Percentiles rank a stretch among this genome's conserved stretches.
Evolutionary conservation across 2,797 vertebrate species (phyloP).

Genomic region (Falco naumanni): DNA sequence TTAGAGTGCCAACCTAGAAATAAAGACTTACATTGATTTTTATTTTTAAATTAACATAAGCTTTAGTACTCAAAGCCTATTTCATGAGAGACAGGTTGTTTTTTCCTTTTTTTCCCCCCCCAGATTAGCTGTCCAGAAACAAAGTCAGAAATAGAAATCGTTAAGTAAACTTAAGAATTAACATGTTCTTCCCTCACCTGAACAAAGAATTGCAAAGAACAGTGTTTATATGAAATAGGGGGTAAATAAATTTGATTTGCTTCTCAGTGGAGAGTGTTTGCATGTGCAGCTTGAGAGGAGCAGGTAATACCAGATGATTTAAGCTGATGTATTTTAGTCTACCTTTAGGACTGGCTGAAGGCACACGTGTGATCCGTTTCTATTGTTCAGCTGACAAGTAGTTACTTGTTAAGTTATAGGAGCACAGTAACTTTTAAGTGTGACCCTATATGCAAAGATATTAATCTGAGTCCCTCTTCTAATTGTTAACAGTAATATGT

Average conservation of each 20-base stretch:
- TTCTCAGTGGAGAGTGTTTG: background rate
- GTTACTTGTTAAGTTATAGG: background rate
- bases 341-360: background rate
- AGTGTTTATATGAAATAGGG: background rate
- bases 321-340: background rate
- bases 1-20: background rate
- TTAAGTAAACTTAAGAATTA: background rate
- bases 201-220: background rate
- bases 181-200: background rate
- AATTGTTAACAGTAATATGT: background rate
- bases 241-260: background rate
- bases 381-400: background rate
- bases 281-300: background rate
- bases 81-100: background rate
- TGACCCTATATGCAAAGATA: background rate
- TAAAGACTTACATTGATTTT: constrained; percentile 44
- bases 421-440: fast-evolving
- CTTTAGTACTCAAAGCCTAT: background rate
- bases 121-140: background rate
- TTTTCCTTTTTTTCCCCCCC: background rate
- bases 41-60: constrained; percentile 14
- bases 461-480: background rate
- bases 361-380: background rate
- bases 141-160: background rate
- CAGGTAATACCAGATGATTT: background rate